Percentiles rank a stretch among this genome's conserved stretches.
Evolutionary conservation across 2,797 vertebrate species (phyloP).

Genomic region (Lagodon rhomboides): DNA sequence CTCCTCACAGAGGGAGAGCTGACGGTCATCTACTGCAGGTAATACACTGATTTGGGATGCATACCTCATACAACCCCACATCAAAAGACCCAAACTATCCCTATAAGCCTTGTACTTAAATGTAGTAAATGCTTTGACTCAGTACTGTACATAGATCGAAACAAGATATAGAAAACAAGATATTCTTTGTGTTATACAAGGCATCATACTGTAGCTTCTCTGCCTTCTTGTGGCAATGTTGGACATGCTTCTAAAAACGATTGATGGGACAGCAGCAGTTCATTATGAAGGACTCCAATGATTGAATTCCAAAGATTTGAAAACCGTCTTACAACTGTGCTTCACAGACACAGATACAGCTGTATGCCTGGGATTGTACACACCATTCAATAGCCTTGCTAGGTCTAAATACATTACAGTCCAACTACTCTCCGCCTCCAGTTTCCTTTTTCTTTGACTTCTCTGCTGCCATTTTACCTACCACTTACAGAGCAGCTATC

Average conservation of each 20-base stretch:
- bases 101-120: neutral
- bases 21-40: too few relatives aligned
- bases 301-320: constrained; percentile 53
- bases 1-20: too few relatives aligned
- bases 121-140: neutral
- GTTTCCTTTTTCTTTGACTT: constrained; percentile 31
- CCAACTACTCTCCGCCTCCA: constrained; percentile 27
- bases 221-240: neutral
- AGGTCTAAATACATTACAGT: constrained; percentile 70
- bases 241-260: neutral
- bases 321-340: constrained; percentile 56
- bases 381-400: constrained; percentile 43
- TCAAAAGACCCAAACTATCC: too few relatives aligned
- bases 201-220: neutral
- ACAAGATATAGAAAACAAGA: neutral
- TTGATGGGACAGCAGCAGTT: neutral
- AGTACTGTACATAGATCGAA: neutral
- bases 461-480: neutral
- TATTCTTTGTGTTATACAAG: neutral
- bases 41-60: too few relatives aligned
- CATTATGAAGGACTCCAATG: constrained; percentile 28
- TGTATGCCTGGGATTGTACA: neutral
- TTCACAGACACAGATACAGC: neutral
- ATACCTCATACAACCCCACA: too few relatives aligned
- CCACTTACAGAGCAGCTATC: constrained; percentile 43